A percentile compares a stretch with the other conserved stretches of the same genome.
Evolutionary conservation across 2,797 vertebrate genomes (phyloP).

Genomic region (Philypnodon macrostomus): DNA sequence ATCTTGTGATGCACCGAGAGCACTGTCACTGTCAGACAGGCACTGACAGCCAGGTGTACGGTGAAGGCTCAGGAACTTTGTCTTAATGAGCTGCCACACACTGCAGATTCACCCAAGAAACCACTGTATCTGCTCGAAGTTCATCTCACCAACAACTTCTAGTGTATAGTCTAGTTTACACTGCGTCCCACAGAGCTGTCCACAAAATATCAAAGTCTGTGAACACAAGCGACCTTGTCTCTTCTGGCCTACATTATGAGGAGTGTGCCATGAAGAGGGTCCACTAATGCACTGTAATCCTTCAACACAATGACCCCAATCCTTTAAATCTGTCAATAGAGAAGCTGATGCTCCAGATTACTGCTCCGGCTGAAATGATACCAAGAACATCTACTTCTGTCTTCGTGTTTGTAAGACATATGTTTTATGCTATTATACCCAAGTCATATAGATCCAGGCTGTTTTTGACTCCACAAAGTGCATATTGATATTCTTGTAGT

Average conservation of each 20-base stretch:
- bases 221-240: conserved; percentile 57
- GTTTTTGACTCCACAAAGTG: too few relatives aligned
- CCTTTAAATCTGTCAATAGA: conserved; percentile 78
- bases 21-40: conserved; percentile 45
- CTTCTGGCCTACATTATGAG: conserved; percentile 60
- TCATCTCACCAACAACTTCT: conserved; percentile 21
- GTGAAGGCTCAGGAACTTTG: conserved; percentile 35
- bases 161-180: not conserved
- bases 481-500: too few relatives aligned
- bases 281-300: conserved; percentile 78
- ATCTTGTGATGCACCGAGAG: conserved; percentile 40
- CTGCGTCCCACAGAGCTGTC: not conserved
- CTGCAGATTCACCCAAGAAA: conserved; percentile 48
- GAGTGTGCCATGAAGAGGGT: conserved; percentile 57
- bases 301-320: conserved; percentile 80
- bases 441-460: too few relatives aligned
- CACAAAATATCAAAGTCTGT: not conserved
- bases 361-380: conserved; percentile 65
- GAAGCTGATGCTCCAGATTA: conserved; percentile 75
- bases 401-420: conserved; percentile 36
- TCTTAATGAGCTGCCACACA: conserved; percentile 67
- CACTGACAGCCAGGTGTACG: conserved; percentile 48
- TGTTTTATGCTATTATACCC: too few relatives aligned
- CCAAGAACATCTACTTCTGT: conserved; percentile 26
- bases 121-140: conserved; percentile 16